Conservation (phyloP, 23 tunicate species). For the Ciona savignyi region DNA sequence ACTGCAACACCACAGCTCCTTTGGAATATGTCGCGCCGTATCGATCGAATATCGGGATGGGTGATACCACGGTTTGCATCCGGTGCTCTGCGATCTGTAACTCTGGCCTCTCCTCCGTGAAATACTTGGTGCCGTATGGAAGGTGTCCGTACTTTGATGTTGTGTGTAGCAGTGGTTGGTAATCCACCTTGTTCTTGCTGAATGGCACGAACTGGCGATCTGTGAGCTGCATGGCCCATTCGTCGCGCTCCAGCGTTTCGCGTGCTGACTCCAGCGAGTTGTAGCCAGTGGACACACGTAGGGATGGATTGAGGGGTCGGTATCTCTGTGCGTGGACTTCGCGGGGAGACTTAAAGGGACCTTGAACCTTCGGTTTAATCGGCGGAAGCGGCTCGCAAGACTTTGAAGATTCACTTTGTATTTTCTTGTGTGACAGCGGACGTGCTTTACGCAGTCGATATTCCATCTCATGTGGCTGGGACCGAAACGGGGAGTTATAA, state of each 20-base stretch:
- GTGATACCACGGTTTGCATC: constrained; percentile 71
- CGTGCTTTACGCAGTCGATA: constrained; percentile 34
- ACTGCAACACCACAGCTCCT: constrained; percentile 66
- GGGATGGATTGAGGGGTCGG: constrained; percentile 52
- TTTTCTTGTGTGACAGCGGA: constrained; percentile 19
- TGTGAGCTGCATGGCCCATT: constrained; percentile 56
- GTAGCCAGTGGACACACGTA: constrained; percentile 64
- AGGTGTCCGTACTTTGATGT: constrained; percentile 44
- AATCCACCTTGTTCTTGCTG: constrained; percentile 21
- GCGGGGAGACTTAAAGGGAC: constrained; percentile 68
- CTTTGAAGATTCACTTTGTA: constrained; percentile 1
- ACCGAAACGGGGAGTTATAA: constrained; percentile 77
- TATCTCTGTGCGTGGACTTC: constrained; percentile 63
- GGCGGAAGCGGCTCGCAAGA: constrained; percentile 39
- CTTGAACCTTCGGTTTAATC: constrained; percentile 39
- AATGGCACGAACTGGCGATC: constrained; percentile 64
- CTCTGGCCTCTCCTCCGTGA: constrained; percentile 37
- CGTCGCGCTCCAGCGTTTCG: constrained; percentile 18
- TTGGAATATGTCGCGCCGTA: constrained; percentile 71
- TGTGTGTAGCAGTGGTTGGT: constrained; percentile 62
- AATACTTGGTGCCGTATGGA: constrained; percentile 41
- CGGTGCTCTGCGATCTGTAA: constrained; percentile 25
- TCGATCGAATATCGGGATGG: constrained; percentile 75
- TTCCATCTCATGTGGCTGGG: constrained; percentile 66
- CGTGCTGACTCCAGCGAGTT: constrained; percentile 41